phyloP scores from a whole-genome alignment of 2,113 vertebrate species.

The Mus pahari region DNA sequence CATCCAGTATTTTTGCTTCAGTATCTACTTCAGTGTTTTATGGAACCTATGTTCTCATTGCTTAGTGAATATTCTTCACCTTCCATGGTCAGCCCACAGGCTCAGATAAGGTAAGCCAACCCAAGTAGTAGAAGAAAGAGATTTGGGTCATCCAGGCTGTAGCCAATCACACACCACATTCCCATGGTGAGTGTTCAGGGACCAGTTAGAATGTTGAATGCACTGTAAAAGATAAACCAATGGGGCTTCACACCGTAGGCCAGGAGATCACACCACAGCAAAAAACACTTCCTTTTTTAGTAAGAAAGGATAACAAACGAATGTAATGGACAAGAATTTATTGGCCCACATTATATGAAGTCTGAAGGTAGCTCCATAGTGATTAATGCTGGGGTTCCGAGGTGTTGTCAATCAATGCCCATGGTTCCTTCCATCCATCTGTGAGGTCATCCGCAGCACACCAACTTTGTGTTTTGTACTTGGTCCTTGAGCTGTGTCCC shows the following conservation, averaged over 20 bases:
- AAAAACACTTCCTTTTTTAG: background rate
- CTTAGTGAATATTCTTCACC: background rate
- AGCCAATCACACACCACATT: background rate
- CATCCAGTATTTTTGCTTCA: background rate
- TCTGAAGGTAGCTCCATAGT: background rate
- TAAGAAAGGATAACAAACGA: slow-evolving; percentile 3
- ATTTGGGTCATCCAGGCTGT: background rate
- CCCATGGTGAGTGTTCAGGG: background rate
- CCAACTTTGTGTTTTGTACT: background rate
- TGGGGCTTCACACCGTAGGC: background rate
- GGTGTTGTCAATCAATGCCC: background rate
- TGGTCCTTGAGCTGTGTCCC: background rate
- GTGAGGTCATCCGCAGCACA: background rate
- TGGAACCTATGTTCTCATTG: background rate
- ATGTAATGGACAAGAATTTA: background rate
- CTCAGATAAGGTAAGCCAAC: background rate
- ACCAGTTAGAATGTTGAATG: background rate
- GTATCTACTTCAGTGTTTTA: background rate
- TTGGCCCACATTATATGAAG: background rate
- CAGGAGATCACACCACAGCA: background rate
- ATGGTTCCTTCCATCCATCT: background rate
- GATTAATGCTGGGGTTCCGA: background rate
- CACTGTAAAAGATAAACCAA: slow-evolving; percentile 16
- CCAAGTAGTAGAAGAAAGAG: background rate
- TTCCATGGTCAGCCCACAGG: background rate